phyloP scores from a whole-genome alignment of 2,888 invertebrate genomes.

The Syrista parreyssii region DNA sequence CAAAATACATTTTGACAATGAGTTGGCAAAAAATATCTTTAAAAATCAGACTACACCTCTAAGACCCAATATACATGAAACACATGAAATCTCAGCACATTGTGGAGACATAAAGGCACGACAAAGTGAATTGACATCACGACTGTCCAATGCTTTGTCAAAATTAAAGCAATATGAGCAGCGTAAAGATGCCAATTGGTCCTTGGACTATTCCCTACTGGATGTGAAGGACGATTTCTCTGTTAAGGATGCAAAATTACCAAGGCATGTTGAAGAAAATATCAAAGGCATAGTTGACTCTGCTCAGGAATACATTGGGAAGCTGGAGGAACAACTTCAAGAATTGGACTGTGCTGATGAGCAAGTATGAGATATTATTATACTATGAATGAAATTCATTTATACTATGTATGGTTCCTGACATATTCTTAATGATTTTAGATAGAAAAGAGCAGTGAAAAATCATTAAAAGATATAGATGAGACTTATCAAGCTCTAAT shows the following conservation, averaged over 20 bases:
- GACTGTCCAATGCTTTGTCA: constrained; percentile 29
- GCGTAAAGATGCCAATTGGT: constrained; percentile 26
- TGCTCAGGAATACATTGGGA: constrained; percentile 41
- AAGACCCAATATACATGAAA: background rate
- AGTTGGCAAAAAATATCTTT: background rate
- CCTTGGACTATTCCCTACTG: constrained; percentile 21
- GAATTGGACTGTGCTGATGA: constrained; percentile 43
- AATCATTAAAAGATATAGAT: constrained; percentile 40
- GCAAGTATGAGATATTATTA: constrained; percentile 30
- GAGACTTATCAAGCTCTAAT: constrained; percentile 40
- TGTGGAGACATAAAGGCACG: constrained; percentile 22
- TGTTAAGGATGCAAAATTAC: constrained; percentile 24
- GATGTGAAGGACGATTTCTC: constrained; percentile 21
- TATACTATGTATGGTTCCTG: background rate
- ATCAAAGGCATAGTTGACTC: constrained; percentile 38
- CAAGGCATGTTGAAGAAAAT: constrained; percentile 34
- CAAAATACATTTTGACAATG: background rate
- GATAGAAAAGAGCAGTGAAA: constrained; percentile 39
- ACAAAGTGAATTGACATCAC: constrained; percentile 29
- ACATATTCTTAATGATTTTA: constrained; percentile 16
- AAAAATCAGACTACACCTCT: background rate
- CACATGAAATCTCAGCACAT: background rate
- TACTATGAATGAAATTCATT: background rate
- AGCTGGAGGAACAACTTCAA: constrained; percentile 41
- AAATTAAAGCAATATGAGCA: constrained; percentile 37